Conservation (phyloP, 2,888 invertebrate genomes). For the Platycheirus rosarum region DNA sequence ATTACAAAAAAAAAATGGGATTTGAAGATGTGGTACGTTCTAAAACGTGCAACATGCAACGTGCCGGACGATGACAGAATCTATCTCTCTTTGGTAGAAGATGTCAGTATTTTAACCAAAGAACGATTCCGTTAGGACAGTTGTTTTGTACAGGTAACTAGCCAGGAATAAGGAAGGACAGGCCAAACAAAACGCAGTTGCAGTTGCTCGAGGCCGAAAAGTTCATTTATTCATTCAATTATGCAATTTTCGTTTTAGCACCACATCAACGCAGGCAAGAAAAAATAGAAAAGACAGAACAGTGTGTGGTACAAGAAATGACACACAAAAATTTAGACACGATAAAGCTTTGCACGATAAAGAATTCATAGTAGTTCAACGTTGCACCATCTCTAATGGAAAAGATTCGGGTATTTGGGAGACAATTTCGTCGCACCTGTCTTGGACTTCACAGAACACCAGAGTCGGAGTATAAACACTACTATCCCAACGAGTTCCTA, state of each 20-base stretch:
- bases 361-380: too few species aligned
- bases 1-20: conserved; percentile 17
- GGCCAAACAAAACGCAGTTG: conserved; percentile 47
- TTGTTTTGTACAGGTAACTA: conserved; percentile 12
- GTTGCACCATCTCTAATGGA: too few species aligned
- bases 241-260: conserved; percentile 36
- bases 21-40: conserved; percentile 22
- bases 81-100: conserved; percentile 1
- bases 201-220: conserved; percentile 32
- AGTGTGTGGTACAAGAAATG: too few species aligned
- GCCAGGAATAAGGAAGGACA: conserved; percentile 9
- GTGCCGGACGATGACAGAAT: conserved; percentile 27
- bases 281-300: not conserved
- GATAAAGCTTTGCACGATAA: too few species aligned
- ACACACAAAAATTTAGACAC: too few species aligned
- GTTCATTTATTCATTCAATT: conserved; percentile 53
- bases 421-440: too few species aligned
- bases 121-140: not conserved
- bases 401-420: too few species aligned
- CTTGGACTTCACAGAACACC: too few species aligned
- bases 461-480: too few species aligned
- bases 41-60: conserved; percentile 32
- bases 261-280: conserved; percentile 16
- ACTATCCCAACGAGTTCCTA: too few species aligned
- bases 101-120: not conserved